These are phyloP conservation scores for Halictus quadricinctus DNA, from an alignment of 2,888 invertebrate species.

Conservation along the genomic window DNA sequence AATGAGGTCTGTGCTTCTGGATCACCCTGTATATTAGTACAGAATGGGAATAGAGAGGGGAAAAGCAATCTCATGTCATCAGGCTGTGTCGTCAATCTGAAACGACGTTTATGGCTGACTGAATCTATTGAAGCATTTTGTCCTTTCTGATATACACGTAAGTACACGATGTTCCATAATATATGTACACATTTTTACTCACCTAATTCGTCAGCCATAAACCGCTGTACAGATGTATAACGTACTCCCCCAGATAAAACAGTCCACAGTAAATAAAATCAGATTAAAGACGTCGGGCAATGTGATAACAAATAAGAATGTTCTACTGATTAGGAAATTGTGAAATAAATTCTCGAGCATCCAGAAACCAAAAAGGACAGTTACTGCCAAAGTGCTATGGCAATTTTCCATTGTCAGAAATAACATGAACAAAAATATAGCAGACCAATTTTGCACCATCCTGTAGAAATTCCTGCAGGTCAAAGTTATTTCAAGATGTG, in stretches of 20 bases:
- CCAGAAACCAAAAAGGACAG: background rate
- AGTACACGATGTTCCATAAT: background rate
- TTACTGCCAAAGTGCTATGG: background rate
- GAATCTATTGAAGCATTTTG: conserved; percentile 4
- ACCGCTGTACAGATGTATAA: too few species aligned
- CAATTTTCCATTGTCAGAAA: background rate
- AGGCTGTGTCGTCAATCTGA: background rate
- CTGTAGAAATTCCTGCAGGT: background rate
- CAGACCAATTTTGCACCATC: background rate
- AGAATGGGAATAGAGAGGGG: background rate
- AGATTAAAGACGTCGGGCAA: too few species aligned
- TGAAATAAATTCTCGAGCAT: background rate
- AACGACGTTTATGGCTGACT: background rate
- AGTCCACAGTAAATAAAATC: too few species aligned
- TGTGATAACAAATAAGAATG: too few species aligned
- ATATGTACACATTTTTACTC: background rate
- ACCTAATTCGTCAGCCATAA: background rate
- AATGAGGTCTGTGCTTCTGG: background rate
- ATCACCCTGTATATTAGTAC: background rate
- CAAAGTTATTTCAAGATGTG: background rate
- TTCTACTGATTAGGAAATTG: too few species aligned
- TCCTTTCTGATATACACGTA: background rate
- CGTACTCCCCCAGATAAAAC: too few species aligned
- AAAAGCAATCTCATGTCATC: background rate
- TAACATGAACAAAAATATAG: background rate